phyloP scores from a whole-genome alignment of 1,140 invertebrate species.

The Hyles euphorbiae region DNA sequence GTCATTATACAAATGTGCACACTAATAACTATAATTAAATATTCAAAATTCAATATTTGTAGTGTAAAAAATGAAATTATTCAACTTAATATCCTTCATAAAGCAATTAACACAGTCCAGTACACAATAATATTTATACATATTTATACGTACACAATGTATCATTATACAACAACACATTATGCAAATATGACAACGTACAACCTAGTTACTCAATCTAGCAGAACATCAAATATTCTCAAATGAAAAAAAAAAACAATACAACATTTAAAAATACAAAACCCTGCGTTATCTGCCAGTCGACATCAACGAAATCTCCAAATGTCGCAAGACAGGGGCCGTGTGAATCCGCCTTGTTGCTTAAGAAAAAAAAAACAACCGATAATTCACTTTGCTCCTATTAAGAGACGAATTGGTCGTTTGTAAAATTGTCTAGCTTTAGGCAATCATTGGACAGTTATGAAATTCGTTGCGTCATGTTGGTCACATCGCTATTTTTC shows the following conservation, averaged over 20 bases:
- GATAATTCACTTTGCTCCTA: constrained; percentile 40
- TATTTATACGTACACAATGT: too few species aligned
- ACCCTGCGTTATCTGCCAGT: constrained; percentile 44
- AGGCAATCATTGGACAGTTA: constrained; percentile 39
- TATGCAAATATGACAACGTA: constrained; percentile 29
- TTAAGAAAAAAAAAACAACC: constrained; percentile 32
- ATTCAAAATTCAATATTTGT: too few species aligned
- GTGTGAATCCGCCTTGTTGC: constrained; percentile 48
- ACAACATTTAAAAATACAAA: constrained; percentile 50
- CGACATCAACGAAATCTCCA: constrained; percentile 42
- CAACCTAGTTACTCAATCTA: constrained; percentile 32
- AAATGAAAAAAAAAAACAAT: constrained; percentile 39
- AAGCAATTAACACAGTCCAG: too few species aligned
- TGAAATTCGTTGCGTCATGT: constrained; percentile 33
- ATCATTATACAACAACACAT: constrained; percentile 6
- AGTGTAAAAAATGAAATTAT: too few species aligned
- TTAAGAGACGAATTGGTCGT: constrained; percentile 40
- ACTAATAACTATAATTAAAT: too few species aligned
- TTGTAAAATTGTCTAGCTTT: constrained; percentile 48
- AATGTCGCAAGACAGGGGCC: constrained; percentile 47
- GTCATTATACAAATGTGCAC: too few species aligned
- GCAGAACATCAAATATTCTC: constrained; percentile 8
- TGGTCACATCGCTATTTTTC: constrained; percentile 40
- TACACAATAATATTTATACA: too few species aligned
- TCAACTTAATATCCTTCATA: too few species aligned